Base-by-base conservation (phyloP, 2,888 invertebrate species). In the Athalia circularis region DNA sequence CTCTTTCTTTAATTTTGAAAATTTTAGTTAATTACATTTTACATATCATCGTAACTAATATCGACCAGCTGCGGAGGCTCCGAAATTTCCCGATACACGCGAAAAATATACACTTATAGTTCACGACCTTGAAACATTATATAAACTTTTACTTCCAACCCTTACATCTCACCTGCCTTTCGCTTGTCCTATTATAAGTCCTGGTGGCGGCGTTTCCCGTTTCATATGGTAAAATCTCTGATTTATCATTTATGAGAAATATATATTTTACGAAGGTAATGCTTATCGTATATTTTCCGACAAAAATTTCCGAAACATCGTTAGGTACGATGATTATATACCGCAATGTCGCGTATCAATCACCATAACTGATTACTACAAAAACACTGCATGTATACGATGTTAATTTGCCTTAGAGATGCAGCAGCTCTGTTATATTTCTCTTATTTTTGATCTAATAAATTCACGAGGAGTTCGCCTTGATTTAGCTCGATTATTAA, bases 401-500 rank as follows among this genome's bases (percentile, higher is more conserved):
- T 15, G 29, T 11, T 48, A 48, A 52, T 68, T 50, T 68, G 54
- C 47, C 7, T 9, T 52, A 29, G 11, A 52, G 54, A n/a, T 65
- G 67, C 15, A 8, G 67, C 52, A 6, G 47, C 13, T 72, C 47
- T 72, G 9, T n/a, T 72, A 5, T n/a, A 9, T 5, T 9, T 59
- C 45, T n/a, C 59, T 11, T 13, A 50, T 68, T 68, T 59, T 59
- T 59, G 72, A 72, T 72, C 72, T 47, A 45, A 47, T 72, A 72
- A 72, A 59, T 72, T 47, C 29, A 29, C 29, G 29, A 29, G 29
- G 29, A 62, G 64, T 75, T 62, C 62, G 83, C 84, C 84, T 85
- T 87, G 86, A 87, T 85, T 86, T 84, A 82, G 82, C 84, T 84
- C 86, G 85, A 86, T 87, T 87, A 87, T 87, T 87, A 87, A 87